Evolutionary conservation across 1,140 invertebrate species (phyloP).

Genomic region (Gryon sp.): DNA sequence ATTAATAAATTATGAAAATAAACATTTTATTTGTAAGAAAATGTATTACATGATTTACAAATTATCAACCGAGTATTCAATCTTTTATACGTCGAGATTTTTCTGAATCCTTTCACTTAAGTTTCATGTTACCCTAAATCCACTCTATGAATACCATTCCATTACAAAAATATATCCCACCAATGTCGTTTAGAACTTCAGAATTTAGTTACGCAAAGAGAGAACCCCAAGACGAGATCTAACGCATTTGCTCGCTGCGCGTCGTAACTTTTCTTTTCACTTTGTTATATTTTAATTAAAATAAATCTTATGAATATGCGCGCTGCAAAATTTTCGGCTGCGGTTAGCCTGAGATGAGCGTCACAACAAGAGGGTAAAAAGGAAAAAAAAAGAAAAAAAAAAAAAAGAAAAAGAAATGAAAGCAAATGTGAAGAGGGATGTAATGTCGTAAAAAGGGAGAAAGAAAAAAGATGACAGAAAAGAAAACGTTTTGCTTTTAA

Average conservation of each 20-base stretch:
- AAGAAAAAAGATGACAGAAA: not conserved
- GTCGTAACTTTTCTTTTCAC: slow-evolving; percentile 13
- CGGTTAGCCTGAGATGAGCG: slow-evolving; percentile 39
- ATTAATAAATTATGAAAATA: too few relatives aligned
- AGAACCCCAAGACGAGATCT: not conserved
- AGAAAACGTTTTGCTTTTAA: slow-evolving; percentile 45
- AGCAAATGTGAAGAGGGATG: slow-evolving; percentile 42
- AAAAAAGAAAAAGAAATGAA: slow-evolving; percentile 7
- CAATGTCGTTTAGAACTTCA: too few relatives aligned
- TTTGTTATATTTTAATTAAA: slow-evolving; percentile 25
- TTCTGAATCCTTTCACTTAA: too few relatives aligned
- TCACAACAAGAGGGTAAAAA: slow-evolving; percentile 31
- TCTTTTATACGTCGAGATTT: too few relatives aligned
- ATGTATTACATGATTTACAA: too few relatives aligned
- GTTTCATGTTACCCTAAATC: too few relatives aligned
- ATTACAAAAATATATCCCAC: too few relatives aligned
- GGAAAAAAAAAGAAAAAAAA: slow-evolving; percentile 22
- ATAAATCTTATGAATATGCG: slow-evolving; percentile 57
- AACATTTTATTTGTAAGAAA: too few relatives aligned
- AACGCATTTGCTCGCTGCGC: too few relatives aligned
- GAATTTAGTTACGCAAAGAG: slow-evolving; percentile 1
- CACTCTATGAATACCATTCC: too few relatives aligned
- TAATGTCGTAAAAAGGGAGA: slow-evolving; percentile 32
- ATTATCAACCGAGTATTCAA: too few relatives aligned
- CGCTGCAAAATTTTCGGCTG: slow-evolving; percentile 21